Base-by-base conservation (phyloP, 2,888 invertebrate genomes). In the Cheilosia urbana region DNA sequence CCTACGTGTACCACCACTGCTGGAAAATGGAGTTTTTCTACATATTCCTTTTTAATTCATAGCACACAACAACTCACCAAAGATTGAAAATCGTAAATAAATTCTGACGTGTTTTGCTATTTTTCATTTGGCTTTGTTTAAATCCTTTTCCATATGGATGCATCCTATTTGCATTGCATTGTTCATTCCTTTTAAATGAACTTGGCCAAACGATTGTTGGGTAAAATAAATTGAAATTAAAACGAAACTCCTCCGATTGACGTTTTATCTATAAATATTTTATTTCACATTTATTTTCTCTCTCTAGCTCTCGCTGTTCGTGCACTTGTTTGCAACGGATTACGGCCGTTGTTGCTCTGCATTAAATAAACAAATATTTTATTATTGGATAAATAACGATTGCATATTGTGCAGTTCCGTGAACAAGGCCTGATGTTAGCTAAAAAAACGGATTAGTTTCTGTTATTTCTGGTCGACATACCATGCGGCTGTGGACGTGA, bases 371-470 rank as follows among this genome's bases (percentile, higher is more conserved):
- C 60, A 66, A 79, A 75, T 68, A 75, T 62, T 73, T 69, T 21
- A 47, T 57, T 34, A 65, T 53, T 24, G 13, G 60, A 72, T 51
- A 72, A 72, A 66, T 72, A 79, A 62, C 53, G 55, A 62, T 77
- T 77, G 34, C 55, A 62, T 21, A 4, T 69, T 47, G 62, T 58
- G 19, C 24, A 49, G 13, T 17, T 24, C 40, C 1, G 51, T n/a
- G 37, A 34, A 60, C 7, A 57, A 19, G 7, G 60, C 45, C n/a
- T 72, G 65, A 65, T 72, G 65, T 66, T 79, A 58, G 73, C 55
- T 62, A 47, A 75, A 37, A 37, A 73, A 80, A 4, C 4, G 45
- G 47, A 73, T 80, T 66, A 80, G 66, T 68, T 62, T 65, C 51
- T 34, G 37, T 37, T 37, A 37, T 45, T 51, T 42, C 17, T 30